A percentile compares a stretch with the other conserved stretches of the same genome.
Evolutionary conservation across 2,797 vertebrate genomes (phyloP).

Genomic region (Anabacerthia variegaticeps): DNA sequence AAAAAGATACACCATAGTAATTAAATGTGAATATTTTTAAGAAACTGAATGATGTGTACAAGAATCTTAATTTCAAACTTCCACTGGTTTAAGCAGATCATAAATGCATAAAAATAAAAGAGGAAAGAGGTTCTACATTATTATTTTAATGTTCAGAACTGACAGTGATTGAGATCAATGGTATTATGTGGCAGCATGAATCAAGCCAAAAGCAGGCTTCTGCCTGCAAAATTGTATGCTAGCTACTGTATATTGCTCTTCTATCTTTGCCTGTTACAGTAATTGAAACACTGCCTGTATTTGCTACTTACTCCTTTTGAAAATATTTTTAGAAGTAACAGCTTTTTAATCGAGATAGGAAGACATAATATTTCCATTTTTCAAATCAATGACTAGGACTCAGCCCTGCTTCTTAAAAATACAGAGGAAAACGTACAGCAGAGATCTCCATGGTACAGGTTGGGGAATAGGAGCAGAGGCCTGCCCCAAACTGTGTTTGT

Average conservation of each 20-base stretch:
- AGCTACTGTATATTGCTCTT: not conserved
- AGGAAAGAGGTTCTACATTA: conserved; percentile 9
- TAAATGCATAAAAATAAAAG: conserved; percentile 9
- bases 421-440: not conserved
- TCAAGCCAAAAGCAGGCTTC: conserved; percentile 31
- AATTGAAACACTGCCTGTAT: conserved; percentile 18
- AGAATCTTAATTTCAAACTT: conserved; percentile 8
- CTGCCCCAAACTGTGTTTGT: not conserved
- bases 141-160: conserved; percentile 42
- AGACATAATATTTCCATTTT: conserved; percentile 27
- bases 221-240: not conserved
- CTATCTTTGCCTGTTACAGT: not conserved
- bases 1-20: not conserved
- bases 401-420: not conserved
- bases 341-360: conserved; percentile 21
- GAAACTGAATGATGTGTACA: not conserved
- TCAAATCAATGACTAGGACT: not conserved
- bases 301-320: not conserved
- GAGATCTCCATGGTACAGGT: not conserved
- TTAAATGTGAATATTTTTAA: not conserved
- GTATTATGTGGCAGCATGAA: conserved; percentile 27
- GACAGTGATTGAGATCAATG: conserved; percentile 60
- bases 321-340: conserved; percentile 20
- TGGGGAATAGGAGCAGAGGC: not conserved
- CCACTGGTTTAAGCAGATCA: not conserved